A percentile compares a stretch with the other conserved stretches of the same genome.
Evolutionary conservation across 1,140 invertebrate species (phyloP).

Genomic region (Drosophila lowei): DNA sequence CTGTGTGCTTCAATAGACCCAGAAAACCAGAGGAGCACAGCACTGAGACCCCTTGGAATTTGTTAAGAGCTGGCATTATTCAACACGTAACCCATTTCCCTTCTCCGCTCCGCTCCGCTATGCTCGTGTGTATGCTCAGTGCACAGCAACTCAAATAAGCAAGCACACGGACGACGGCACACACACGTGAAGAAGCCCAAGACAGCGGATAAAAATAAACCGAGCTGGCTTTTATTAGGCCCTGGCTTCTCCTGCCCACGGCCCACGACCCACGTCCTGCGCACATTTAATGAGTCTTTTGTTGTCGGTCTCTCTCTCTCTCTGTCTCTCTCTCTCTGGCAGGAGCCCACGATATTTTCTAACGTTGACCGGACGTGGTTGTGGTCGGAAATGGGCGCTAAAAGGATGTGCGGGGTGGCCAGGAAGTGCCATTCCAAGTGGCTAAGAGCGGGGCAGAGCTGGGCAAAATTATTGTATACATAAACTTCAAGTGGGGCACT

Average conservation of each 20-base stretch:
- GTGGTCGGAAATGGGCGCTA: conserved; percentile 74
- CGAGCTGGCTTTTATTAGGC: conserved; percentile 57
- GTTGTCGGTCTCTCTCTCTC: conserved; percentile 32
- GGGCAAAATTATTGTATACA: conserved; percentile 67
- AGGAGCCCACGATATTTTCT: conserved; percentile 49
- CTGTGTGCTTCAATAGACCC: background rate
- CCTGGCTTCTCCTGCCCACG: background rate
- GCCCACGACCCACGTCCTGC: conserved; percentile 47
- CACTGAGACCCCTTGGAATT: conserved; percentile 6
- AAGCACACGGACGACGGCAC: conserved; percentile 32
- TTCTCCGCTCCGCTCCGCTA: background rate
- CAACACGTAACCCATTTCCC: conserved; percentile 69
- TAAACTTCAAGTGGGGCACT: conserved; percentile 66
- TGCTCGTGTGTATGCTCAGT: conserved; percentile 22
- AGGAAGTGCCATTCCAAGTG: background rate
- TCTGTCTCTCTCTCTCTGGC: background rate
- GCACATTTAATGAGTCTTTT: conserved; percentile 74
- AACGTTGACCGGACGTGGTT: conserved; percentile 63
- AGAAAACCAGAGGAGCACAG: background rate
- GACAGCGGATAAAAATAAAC: conserved; percentile 68
- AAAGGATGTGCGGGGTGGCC: conserved; percentile 57
- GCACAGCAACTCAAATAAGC: conserved; percentile 52
- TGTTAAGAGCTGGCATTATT: conserved; percentile 54
- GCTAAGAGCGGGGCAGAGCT: conserved; percentile 10
- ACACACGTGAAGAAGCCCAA: conserved; percentile 40